phyloP scores from a whole-genome alignment of 2,888 invertebrate genomes.

The Synergus gifuensis region DNA sequence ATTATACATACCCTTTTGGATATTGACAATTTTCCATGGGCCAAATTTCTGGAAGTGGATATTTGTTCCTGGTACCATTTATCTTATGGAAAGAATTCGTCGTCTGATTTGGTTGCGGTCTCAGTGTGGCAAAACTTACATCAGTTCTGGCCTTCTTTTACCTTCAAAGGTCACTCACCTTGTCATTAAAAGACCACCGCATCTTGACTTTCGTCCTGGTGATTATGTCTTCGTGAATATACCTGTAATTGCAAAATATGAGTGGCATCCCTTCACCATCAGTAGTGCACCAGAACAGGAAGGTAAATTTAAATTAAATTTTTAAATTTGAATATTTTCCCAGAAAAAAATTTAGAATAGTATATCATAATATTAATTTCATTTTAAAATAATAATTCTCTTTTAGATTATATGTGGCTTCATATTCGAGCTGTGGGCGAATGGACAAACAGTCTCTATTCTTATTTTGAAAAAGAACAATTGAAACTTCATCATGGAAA shows the following conservation, averaged over 20 bases:
- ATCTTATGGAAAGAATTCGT: slow-evolving; percentile 87
- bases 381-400: neutral
- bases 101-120: slow-evolving; percentile 81
- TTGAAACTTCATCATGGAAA: slow-evolving; percentile 85
- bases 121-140: slow-evolving; percentile 90
- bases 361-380: neutral
- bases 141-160: slow-evolving; percentile 90
- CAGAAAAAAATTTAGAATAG: neutral
- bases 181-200: slow-evolving; percentile 90
- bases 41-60: slow-evolving; percentile 99
- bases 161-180: slow-evolving; percentile 95
- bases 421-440: slow-evolving; percentile 96
- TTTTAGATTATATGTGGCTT: slow-evolving; percentile 91
- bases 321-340: neutral
- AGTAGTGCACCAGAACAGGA: slow-evolving; percentile 97
- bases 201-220: slow-evolving; percentile 94
- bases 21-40: slow-evolving; percentile 90
- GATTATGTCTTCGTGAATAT: slow-evolving; percentile 97
- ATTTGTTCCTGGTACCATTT: slow-evolving; percentile 88
- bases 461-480: slow-evolving; percentile 91
- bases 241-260: slow-evolving; percentile 93
- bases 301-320: slow-evolving; percentile 78
- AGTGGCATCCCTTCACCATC: slow-evolving; percentile 98
- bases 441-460: slow-evolving; percentile 94
- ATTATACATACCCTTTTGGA: slow-evolving; percentile 93